Evolutionary conservation across 2,888 invertebrate genomes (phyloP).

Genomic region (Glyphotaelius pellucidus): DNA sequence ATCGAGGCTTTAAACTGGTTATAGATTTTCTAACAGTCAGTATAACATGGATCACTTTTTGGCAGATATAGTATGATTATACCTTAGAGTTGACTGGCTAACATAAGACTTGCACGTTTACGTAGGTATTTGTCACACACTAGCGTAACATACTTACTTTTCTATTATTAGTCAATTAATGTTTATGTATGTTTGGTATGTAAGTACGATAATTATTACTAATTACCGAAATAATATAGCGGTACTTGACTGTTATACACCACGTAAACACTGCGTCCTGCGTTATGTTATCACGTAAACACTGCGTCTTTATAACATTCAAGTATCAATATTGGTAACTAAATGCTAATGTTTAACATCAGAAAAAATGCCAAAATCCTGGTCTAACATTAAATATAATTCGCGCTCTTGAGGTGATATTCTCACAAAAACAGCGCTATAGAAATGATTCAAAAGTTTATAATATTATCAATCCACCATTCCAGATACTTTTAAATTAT

Average conservation of each 20-base stretch:
- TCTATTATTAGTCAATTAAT: constrained; percentile 18
- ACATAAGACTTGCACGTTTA: constrained; percentile 59
- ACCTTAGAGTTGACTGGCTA: constrained; percentile 57
- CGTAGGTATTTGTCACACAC: constrained; percentile 53
- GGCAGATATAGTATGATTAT: neutral
- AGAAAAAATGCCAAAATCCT: neutral
- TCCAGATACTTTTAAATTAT: neutral
- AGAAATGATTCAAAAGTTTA: too few species aligned
- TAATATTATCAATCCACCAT: neutral
- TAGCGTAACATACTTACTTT: constrained; percentile 43
- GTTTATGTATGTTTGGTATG: constrained; percentile 23
- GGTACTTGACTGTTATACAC: neutral
- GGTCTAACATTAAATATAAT: neutral
- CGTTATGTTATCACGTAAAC: too few species aligned
- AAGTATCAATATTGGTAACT: neutral
- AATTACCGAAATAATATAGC: neutral
- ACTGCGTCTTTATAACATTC: neutral
- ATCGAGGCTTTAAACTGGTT: neutral
- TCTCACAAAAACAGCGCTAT: too few species aligned
- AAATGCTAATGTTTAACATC: neutral
- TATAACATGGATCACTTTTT: neutral
- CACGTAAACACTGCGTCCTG: neutral
- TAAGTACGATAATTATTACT: constrained; percentile 29
- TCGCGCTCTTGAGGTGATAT: too few species aligned
- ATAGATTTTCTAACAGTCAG: neutral